Conservation (phyloP, 2,888 invertebrate genomes). For the Caenorhabditis zanzibari region DNA sequence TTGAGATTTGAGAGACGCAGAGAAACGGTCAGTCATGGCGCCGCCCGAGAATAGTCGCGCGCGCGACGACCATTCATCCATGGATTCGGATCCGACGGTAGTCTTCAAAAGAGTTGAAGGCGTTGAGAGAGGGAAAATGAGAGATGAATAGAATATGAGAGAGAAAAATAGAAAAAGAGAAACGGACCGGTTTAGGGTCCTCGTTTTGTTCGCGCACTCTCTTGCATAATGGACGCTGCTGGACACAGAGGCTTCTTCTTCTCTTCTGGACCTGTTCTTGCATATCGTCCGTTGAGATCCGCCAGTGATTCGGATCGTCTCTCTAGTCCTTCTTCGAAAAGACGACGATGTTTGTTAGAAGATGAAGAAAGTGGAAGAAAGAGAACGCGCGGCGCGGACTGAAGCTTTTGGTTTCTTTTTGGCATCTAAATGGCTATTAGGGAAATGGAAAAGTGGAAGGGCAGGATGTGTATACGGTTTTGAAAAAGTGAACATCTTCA, state of each 20-base stretch:
- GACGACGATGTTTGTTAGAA: conserved; percentile 48
- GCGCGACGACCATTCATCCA: conserved; percentile 50
- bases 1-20: conserved; percentile 29
- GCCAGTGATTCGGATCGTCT: conserved; percentile 53
- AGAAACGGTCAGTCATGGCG: conserved; percentile 54
- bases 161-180: conserved; percentile 36
- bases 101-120: conserved; percentile 33
- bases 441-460: conserved; percentile 20
- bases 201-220: conserved; percentile 58
- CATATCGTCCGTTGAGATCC: conserved; percentile 52
- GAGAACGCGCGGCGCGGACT: conserved; percentile 11
- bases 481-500: conserved; percentile 22
- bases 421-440: conserved; percentile 43
- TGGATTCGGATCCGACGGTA: conserved; percentile 46
- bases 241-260: conserved; percentile 41
- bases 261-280: conserved; percentile 56
- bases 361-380: conserved; percentile 30
- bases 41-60: conserved; percentile 54
- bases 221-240: conserved; percentile 61
- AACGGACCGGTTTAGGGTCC: conserved; percentile 40
- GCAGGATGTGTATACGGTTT: conserved; percentile 25
- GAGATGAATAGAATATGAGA: conserved; percentile 24
- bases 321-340: conserved; percentile 14
- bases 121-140: conserved; percentile 14
- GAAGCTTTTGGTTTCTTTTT: conserved; percentile 55